Evolutionary conservation across 2,888 invertebrate species (phyloP).

Genomic region (Xestoiulus laeticollis): DNA sequence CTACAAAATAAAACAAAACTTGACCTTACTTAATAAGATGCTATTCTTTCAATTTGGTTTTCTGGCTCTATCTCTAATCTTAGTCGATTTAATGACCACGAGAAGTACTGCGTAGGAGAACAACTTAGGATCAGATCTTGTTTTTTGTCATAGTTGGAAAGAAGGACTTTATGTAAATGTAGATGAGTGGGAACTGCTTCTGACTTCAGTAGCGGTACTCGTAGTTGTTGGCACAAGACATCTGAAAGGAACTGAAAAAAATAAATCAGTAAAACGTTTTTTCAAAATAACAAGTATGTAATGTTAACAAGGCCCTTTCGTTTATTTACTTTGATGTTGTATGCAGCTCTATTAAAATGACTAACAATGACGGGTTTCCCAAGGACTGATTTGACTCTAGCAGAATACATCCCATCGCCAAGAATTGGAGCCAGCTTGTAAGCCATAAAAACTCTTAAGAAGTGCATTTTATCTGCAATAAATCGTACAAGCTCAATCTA

Average conservation of each 20-base stretch:
- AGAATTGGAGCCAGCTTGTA: slow-evolving; percentile 63
- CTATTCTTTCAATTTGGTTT: background rate
- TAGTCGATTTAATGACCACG: slow-evolving; percentile 40
- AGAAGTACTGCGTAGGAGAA: slow-evolving; percentile 59
- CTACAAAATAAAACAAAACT: background rate
- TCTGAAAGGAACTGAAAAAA: slow-evolving; percentile 55
- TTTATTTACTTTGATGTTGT: slow-evolving; percentile 54
- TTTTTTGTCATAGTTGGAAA: slow-evolving; percentile 59
- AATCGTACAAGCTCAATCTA: slow-evolving; percentile 30
- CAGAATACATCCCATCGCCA: slow-evolving; percentile 64
- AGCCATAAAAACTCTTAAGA: slow-evolving; percentile 63
- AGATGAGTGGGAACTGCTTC: slow-evolving; percentile 62
- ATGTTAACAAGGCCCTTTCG: background rate
- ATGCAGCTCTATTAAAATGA: slow-evolving; percentile 60
- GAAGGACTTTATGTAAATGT: slow-evolving; percentile 61
- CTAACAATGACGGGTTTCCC: slow-evolving; percentile 62
- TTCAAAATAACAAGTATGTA: background rate
- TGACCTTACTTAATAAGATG: background rate
- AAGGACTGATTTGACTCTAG: slow-evolving; percentile 62
- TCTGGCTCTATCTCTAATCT: background rate
- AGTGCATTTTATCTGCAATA: slow-evolving; percentile 60
- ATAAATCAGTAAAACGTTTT: background rate
- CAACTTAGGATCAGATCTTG: slow-evolving; percentile 61
- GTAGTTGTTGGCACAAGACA: slow-evolving; percentile 58
- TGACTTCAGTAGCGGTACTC: background rate